Base-by-base conservation (phyloP, 2,888 invertebrate genomes). In the Aelia acuminata region DNA sequence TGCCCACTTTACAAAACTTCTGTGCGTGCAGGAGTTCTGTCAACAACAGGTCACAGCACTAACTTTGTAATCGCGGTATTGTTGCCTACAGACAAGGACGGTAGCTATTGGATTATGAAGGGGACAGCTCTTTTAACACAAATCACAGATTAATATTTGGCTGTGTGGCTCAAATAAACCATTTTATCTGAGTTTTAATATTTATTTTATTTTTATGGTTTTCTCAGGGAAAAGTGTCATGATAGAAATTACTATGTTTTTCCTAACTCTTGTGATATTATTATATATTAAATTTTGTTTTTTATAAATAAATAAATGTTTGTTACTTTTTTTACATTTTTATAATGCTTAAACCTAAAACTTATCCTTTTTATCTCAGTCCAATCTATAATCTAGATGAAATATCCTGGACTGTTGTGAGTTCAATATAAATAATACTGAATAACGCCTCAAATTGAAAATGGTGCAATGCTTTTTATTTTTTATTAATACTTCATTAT, bases 11-110 rank as follows among this genome's bases (percentile, higher is more conserved):
- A 98, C 92, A 98, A 98, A 93, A 98, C 98, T 0, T 95, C 97
- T 50, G 95, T 96, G 90, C 94, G 98, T 89, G 97, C 97, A 39
- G 98, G 98, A 75, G 95, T 95, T 0, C 93, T 98, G 22, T 97
- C 97, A 13, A 98, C 98, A 0, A 98, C 98, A 0, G 98, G 98
- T 0, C 98, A 98, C 92, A 98, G 97, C 91, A 98, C 98, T 2
- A 98, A 98, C 93, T 98, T 98, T 92, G 96, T 98, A 50, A 94
- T 98, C 80, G 94, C 96, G 0, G 95, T 98, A 89, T 92, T 96
- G 49, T 92, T 98, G 86, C 95, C 96, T 0, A 94, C 96, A 0
- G 91, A 92, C 31, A 93, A 94, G 90, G 92, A 94, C 0, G 94
- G 96, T 84, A 95, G 95, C 90, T 97, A 95, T 92, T 98, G 98